Base-by-base conservation (phyloP, 2,888 invertebrate genomes). In the Melinaea menophilus region DNA sequence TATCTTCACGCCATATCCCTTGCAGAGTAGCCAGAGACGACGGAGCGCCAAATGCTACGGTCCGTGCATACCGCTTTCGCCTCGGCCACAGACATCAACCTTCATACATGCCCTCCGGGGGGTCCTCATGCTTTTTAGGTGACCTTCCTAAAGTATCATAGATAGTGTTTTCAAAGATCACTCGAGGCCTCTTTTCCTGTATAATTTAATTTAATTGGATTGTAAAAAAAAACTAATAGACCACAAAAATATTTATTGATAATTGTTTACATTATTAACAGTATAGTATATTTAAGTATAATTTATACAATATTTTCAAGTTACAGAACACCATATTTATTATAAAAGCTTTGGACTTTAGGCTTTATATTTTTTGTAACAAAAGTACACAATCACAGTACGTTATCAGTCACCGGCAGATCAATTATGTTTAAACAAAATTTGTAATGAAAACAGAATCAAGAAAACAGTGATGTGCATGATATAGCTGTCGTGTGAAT, bases 201-300 rank as follows among this genome's bases (percentile, higher is more conserved):
- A n/a, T 22, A 5, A 31, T 51, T 9, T 31, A 51, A 51, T 47
- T 2, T 12, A n/a, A 47, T 5, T 37, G n/a, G 13, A 47, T 4
- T 2, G 4, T 37, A 51, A 54, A 51, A 63, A 58, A 35, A 56
- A 4, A 56, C 22, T 51, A 61, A 63, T 64, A 68, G 76, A 77
- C 77, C 77, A 79, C 75, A 76, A 78, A 75, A 78, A 73, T 75
- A 76, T 80, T 79, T 79, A 79, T 76, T 79, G 69, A 72, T 9
- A 64, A 70, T 64, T 68, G 59, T 71, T 67, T 68, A 71, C 67
- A 71, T 65, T 66, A 63, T 61, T 71, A 72, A 75, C 71, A 71
- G 66, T 72, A 72, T 62, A 67, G 71, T 72, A 71, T 69, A 73
- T 65, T 69, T 69, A 71, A 67, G 70, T 69, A 68, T 66, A 70